Conservation (phyloP, 2,888 invertebrate species). For the Rhamnusium bicolor region DNA sequence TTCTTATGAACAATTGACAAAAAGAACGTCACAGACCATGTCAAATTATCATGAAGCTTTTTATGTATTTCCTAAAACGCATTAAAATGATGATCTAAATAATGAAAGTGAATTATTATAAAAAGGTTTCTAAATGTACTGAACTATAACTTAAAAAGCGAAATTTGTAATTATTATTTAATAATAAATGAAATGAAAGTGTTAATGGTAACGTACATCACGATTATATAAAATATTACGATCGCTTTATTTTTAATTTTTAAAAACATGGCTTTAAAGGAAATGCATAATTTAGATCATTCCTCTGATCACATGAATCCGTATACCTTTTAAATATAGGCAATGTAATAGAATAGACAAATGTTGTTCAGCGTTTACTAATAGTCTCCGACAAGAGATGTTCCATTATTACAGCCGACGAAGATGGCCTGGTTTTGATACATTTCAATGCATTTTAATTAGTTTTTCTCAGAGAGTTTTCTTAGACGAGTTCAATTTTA, state of each 20-base stretch:
- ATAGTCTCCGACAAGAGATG: too few species aligned
- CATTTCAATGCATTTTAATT: too few species aligned
- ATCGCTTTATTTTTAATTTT: background rate
- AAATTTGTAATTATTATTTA: constrained; percentile 20
- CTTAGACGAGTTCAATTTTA: too few species aligned
- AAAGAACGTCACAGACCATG: constrained; percentile 12
- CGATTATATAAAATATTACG: constrained; percentile 5
- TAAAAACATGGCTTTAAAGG: too few species aligned
- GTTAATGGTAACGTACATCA: background rate
- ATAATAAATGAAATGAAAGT: constrained; percentile 21
- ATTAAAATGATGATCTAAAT: constrained; percentile 23
- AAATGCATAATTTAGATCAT: too few species aligned
- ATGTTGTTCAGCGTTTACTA: too few species aligned
- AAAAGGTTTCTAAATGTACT: constrained; percentile 33
- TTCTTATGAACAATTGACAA: background rate
- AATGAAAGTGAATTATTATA: constrained; percentile 33
- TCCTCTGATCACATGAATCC: too few species aligned
- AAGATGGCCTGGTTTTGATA: too few species aligned
- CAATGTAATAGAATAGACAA: too few species aligned
- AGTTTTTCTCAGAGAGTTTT: too few species aligned
- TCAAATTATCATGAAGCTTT: constrained; percentile 2
- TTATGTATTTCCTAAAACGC: constrained; percentile 19
- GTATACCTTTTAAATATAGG: too few species aligned
- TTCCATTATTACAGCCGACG: too few species aligned
- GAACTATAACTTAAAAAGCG: constrained; percentile 28